These are phyloP conservation scores for Smithornis capensis DNA, from an alignment of 2,113 vertebrate genomes.

Conservation along the genomic window DNA sequence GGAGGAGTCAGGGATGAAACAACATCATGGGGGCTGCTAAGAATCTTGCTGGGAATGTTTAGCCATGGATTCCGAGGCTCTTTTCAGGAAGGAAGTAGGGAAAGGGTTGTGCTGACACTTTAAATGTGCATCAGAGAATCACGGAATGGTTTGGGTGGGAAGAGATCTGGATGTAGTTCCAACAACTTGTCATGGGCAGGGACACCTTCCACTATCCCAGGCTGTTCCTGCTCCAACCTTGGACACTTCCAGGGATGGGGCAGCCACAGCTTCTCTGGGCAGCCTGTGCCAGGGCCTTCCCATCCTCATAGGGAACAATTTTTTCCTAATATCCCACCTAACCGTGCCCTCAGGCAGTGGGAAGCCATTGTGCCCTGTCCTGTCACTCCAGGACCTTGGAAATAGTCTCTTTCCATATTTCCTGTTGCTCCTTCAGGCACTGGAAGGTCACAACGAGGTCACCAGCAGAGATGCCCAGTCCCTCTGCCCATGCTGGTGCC, in stretches of 20 bases:
- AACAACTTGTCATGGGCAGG: not conserved
- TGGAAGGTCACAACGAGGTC: not conserved
- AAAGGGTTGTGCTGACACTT: not conserved
- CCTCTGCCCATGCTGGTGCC: not conserved
- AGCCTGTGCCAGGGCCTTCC: not conserved
- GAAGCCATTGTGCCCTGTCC: not conserved
- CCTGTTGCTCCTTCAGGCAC: not conserved
- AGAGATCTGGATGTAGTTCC: not conserved
- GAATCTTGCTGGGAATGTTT: not conserved
- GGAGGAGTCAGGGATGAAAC: not conserved
- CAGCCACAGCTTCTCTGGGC: not conserved
- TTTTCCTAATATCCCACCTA: not conserved
- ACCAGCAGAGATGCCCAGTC: not conserved
- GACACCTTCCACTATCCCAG: fast-evolving
- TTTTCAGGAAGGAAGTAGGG: not conserved
- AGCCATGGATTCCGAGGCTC: fast-evolving
- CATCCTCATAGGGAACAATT: not conserved
- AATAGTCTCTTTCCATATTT: not conserved
- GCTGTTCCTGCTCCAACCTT: fast-evolving
- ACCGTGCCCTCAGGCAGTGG: not conserved
- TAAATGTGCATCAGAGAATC: not conserved
- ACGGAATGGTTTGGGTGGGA: fast-evolving
- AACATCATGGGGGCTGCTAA: not conserved
- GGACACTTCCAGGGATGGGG: not conserved
- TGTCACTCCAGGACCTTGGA: not conserved